Conservation (phyloP, 1,140 invertebrate species). For the Triops cancriformis region DNA sequence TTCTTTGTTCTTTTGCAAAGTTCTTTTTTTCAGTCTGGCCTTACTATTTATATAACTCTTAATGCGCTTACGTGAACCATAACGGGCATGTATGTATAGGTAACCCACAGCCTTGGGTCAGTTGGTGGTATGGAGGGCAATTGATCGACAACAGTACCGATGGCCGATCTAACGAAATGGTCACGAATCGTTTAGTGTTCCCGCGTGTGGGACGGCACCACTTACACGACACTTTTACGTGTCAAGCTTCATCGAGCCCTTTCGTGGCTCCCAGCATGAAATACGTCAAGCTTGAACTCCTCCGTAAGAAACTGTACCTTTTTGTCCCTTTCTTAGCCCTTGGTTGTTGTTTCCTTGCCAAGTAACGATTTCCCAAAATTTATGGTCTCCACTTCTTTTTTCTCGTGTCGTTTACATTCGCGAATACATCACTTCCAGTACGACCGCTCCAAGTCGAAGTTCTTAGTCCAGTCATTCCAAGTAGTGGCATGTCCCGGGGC, state of each 20-base stretch:
- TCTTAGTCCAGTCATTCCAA: constrained; percentile 19
- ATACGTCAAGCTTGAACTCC: constrained; percentile 22
- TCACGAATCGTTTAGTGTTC: constrained; percentile 24
- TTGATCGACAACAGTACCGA: constrained; percentile 26
- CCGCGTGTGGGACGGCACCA: constrained; percentile 23
- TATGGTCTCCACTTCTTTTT: not conserved
- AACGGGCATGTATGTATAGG: not conserved
- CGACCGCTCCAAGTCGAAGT: not conserved
- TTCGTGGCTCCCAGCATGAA: constrained; percentile 21
- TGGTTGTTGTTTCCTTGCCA: no score
- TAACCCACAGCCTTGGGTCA: constrained; percentile 26
- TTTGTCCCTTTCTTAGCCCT: not conserved
- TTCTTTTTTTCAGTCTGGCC: no score
- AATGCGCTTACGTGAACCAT: no score
- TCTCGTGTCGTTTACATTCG: not conserved
- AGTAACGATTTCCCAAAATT: not conserved
- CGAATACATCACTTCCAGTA: not conserved
- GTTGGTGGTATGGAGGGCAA: constrained; percentile 23
- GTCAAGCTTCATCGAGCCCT: constrained; percentile 26
- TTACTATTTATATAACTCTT: no score
- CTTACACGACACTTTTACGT: constrained; percentile 25
- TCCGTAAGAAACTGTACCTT: constrained; percentile 19
- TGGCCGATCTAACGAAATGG: constrained; percentile 16
- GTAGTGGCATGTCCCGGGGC: constrained; percentile 35
- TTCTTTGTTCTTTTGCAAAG: not conserved